Evolutionary conservation across 2,888 invertebrate species (phyloP), one percentile per base, ranked within the genome.

Genomic region (Criorhina ranunculi): DNA sequence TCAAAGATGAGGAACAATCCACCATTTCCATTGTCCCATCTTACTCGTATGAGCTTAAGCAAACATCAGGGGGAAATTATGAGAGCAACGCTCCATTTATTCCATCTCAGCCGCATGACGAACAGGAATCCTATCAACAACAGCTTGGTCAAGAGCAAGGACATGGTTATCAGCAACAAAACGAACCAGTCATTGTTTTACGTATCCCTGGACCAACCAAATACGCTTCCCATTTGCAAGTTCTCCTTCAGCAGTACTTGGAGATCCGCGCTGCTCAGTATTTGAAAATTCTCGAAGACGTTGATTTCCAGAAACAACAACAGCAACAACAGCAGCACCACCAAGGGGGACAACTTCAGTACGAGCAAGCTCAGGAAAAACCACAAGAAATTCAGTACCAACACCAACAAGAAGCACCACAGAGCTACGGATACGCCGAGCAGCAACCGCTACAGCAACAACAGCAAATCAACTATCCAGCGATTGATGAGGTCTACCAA

Each of bases 21-120:
- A 91, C 92, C 82, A 93, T 94, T 15, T 93, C 94, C 87, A 93
- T 94, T 42, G 92, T 93, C 70, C 94, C 94, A 0, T 94, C 94
- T 0, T 93, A 93, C 87, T 94, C 94, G 0, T 92, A 90, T 82
- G 92, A 92, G 73, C 83, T 92, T 17, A 91, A 91, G 53, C 69
- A 85, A 24, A 59, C 42, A n/a, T 24, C 40, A 9, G 12, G 42
- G 40, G 53, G 29, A n/a, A 55, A 64, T 9, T 80, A 81, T 60
- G 73, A 60, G 9, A 44, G 12, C 0, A 69, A 85, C 12, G 11
- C 64, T 9, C 70, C 80, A 15, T 83, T 86, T 31, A 33, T 80
- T 9, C 75, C 64, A 0, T 75, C 86, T 7, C 79, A 78, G 9
- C 87, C 85, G 3, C 86, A 86, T 4, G 73, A 86, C 1, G 42